Evolutionary conservation across 2,888 invertebrate species (phyloP), one percentile per base, ranked within the genome.

Genomic region (Stenodera caucasica): DNA sequence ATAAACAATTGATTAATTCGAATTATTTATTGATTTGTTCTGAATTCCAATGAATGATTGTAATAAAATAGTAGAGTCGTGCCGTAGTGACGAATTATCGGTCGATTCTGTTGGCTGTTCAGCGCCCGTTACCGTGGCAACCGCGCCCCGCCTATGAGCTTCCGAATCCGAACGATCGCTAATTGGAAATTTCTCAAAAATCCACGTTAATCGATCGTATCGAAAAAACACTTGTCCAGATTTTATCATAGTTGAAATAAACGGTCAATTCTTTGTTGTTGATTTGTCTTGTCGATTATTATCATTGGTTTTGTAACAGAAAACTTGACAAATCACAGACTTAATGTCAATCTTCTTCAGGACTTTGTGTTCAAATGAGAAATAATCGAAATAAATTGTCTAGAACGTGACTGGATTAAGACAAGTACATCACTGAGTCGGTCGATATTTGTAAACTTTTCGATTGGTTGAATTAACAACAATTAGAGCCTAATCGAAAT

Each of bases 321-420:
- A 18, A 6, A 52, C n/a, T 52, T 50, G 50, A 50, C 50, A 50
- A 50, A 50, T 30, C n/a, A 33, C 33, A 45, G 53, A 49, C 30
- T 49, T 33, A 54, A 54, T 54, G 58, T 58, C 58, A 54, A 54
- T 58, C 45, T 45, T 45, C 45, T 11, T 45, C 15, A 9, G 50
- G n/a, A n/a, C n/a, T n/a, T n/a, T n/a, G n/a, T n/a, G n/a, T n/a
- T n/a, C n/a, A n/a, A n/a, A n/a, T n/a, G n/a, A n/a, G n/a, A 52
- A 60, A 50, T 3, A 40, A 40, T 15, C 15, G 40, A 40, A 40
- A 40, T 40, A 40, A 40, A 37, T 37, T 15, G 37, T 45, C 11
- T 21, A 55, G 55, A 40, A 53, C 49, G 58, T 53, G 58, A 53
- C 58, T 30, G 29, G 50, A 51, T 57, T 52, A 40, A 49, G 33